These are phyloP conservation scores for Otus sunia DNA, from an alignment of 2,113 vertebrate genomes.

Conservation along the genomic window DNA sequence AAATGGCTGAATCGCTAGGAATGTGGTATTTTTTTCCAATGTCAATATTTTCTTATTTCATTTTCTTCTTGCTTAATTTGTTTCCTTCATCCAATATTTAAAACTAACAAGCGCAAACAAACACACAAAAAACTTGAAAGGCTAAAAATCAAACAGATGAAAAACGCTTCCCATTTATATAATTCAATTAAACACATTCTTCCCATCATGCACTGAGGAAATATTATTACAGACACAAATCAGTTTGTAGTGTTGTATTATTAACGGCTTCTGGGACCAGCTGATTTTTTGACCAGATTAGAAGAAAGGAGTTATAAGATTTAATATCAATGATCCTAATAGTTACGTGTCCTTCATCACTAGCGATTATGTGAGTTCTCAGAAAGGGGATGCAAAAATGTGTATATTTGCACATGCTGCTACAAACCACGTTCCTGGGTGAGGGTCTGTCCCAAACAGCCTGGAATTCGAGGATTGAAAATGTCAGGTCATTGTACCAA, in stretches of 20 bases:
- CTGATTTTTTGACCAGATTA: not conserved
- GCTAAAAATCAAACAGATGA: not conserved
- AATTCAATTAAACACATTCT: constrained; percentile 15
- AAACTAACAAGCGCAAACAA: not conserved
- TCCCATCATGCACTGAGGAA: not conserved
- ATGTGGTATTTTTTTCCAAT: not conserved
- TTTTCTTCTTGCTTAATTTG: not conserved
- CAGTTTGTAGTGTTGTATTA: constrained; percentile 13
- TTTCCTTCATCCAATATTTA: constrained; percentile 29
- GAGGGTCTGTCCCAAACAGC: not conserved
- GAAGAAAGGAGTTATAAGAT: not conserved
- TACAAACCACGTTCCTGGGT: not conserved
- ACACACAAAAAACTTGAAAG: not conserved
- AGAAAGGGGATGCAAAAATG: not conserved
- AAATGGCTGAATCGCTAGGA: not conserved
- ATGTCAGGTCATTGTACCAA: too few species aligned
- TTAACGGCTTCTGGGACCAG: constrained; percentile 20
- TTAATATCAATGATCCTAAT: not conserved
- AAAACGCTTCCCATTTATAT: not conserved
- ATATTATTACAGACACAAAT: constrained; percentile 17
- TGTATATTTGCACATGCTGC: not conserved
- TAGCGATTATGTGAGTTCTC: not conserved
- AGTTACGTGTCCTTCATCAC: not conserved
- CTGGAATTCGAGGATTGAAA: not conserved
- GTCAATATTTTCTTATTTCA: not conserved